Evolutionary conservation across 2,113 vertebrate species (phyloP), one percentile per base, ranked within the genome.

Genomic region (Tretioscincus oriximinensis): DNA sequence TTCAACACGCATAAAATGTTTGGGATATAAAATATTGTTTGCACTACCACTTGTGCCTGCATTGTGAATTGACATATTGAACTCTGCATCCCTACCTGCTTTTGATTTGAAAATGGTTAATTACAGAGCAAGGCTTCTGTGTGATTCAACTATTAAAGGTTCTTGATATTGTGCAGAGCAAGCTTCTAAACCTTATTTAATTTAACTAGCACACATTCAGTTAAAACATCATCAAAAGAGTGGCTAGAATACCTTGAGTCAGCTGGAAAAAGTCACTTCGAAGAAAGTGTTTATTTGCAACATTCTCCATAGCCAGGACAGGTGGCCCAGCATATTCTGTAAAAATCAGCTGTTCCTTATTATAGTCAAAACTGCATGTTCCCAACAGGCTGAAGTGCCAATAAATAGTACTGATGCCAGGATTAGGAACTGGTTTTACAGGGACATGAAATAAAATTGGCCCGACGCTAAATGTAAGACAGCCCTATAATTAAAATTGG

Each of bases 191-290:
- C 93, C 94, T 80, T 95, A 94, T 94, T 96, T 96, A 96, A 96
- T 97, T 96, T 95, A 92, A 91, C 93, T 92, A 92, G 95, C 93
- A 93, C 94, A 79, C 95, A 95, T 97, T 95, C 93, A 89, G 93
- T 96, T 96, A 95, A 93, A 93, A 90, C 88, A 91, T 90, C 88
- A 91, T 91, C 91, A 91, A 92, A 89, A 84, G 78, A 87, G 92
- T 81, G 89, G 80, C 92, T 94, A 90, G 85, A 94, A 92, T 85
- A 83, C 82, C 80, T 87, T 60, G 67, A 90, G 88, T 91, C 86
- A 88, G 90, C 87, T 91, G 90, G 87, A 91, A 92, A 58, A 92
- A 94, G 86, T 88, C 88, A 92, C 92, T 94, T 94, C 94, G 92
- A 95, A 95, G 89, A 82, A 86, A 81, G 94, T 66, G 86, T 93